A percentile compares a stretch with the other conserved stretches of the same genome.
Conservation (phyloP, 2,888 invertebrate species). For the Volucella inanis region DNA sequence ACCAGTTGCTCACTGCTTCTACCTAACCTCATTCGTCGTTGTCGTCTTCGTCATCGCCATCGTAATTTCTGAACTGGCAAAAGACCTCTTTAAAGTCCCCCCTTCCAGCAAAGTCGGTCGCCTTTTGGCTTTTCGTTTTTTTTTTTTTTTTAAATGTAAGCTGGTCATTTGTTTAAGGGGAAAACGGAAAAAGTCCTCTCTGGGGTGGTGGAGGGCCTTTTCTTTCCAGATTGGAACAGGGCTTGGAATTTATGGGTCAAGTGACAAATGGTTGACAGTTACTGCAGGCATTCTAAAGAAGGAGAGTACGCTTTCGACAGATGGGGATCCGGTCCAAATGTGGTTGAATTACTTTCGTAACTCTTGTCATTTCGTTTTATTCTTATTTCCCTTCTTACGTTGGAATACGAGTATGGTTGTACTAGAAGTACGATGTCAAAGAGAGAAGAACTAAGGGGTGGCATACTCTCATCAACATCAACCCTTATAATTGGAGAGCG, state of each 20-base stretch:
- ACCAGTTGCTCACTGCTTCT: conserved; percentile 65
- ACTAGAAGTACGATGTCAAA: not conserved
- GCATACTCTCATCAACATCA: conserved; percentile 60
- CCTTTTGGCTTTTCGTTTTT: conserved; percentile 6
- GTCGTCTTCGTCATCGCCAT: too few relatives aligned
- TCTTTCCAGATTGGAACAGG: not conserved
- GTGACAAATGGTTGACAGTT: conserved; percentile 67
- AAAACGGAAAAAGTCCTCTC: conserved; percentile 26
- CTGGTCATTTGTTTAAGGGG: not conserved
- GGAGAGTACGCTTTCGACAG: conserved; percentile 8
- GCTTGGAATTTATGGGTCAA: conserved; percentile 69
- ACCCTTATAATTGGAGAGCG: conserved; percentile 63
- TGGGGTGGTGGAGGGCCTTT: conserved; percentile 37
- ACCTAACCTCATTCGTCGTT: conserved; percentile 61
- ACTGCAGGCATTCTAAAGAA: conserved; percentile 25
- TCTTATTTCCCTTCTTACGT: not conserved
- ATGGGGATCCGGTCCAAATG: conserved; percentile 38
- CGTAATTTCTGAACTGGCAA: conserved; percentile 29
- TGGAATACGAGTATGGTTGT: not conserved
- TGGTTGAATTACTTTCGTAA: conserved; percentile 25
- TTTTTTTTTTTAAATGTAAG: conserved; percentile 37
- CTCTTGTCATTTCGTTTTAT: conserved; percentile 31
- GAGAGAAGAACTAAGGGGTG: not conserved
- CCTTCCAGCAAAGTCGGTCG: conserved; percentile 35
- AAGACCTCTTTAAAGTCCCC: conserved; percentile 29